Conservation (phyloP, 2,113 vertebrate species). For the Picathartes gymnocephalus region DNA sequence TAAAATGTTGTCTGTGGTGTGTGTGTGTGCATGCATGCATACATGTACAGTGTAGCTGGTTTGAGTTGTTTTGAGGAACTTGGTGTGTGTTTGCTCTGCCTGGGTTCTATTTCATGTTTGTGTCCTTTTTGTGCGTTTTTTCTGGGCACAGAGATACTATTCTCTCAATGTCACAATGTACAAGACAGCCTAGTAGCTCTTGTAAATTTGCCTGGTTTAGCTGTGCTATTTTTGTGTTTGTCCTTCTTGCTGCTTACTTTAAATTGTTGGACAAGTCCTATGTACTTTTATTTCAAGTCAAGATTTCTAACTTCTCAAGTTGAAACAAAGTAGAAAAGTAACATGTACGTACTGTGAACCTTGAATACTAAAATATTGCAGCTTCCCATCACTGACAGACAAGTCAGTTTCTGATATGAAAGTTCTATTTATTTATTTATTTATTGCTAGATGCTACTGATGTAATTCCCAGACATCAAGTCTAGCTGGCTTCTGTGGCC, state of each 20-base stretch:
- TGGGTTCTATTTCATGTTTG: background rate
- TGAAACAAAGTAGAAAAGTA: background rate
- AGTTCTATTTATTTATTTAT: background rate
- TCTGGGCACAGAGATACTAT: background rate
- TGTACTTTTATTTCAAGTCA: background rate
- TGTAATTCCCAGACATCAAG: background rate
- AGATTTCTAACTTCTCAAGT: background rate
- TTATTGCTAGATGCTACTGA: background rate
- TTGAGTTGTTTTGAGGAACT: background rate
- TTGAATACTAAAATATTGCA: background rate
- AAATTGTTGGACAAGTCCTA: background rate
- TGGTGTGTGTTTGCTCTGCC: background rate
- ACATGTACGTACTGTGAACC: background rate
- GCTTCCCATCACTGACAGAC: background rate
- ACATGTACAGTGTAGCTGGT: background rate
- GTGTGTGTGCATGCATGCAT: background rate
- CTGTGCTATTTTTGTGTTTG: background rate
- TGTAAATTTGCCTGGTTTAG: background rate
- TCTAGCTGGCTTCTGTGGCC: background rate
- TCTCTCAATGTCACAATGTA: background rate
- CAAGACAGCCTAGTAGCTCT: background rate
- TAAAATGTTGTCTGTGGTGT: background rate
- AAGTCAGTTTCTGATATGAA: background rate
- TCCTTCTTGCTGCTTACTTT: background rate
- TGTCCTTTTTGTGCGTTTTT: background rate